These are phyloP conservation scores for Diaphora mendica DNA, from an alignment of 2,888 invertebrate genomes.

Conservation along the genomic window DNA sequence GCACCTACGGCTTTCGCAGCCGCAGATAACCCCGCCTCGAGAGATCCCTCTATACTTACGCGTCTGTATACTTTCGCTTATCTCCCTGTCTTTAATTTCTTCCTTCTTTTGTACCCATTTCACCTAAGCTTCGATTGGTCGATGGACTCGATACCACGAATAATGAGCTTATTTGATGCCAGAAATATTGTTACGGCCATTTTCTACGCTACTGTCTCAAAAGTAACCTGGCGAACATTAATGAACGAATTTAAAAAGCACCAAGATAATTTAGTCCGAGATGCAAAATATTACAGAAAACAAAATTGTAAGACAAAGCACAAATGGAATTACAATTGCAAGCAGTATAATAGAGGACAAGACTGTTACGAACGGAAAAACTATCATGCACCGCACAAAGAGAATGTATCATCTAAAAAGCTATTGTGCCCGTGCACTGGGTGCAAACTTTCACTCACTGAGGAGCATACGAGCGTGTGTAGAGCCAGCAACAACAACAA, in stretches of 20 bases:
- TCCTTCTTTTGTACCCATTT: conserved; percentile 94
- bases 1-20: conserved; percentile 94
- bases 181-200: conserved; percentile 91
- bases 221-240: conserved; percentile 75
- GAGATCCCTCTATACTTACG: conserved; percentile 92
- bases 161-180: conserved; percentile 91
- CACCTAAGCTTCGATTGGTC: conserved; percentile 99
- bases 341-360: conserved; percentile 74
- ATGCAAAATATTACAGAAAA: conserved; percentile 76
- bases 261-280: conserved; percentile 67
- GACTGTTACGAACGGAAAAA: conserved; percentile 78
- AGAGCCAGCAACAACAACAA: conserved; percentile 91
- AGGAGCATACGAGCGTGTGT: conserved; percentile 90
- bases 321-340: conserved; percentile 79
- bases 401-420: conserved; percentile 73
- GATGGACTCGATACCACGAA: conserved; percentile 97
- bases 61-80: conserved; percentile 96
- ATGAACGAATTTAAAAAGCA: conserved; percentile 74
- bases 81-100: conserved; percentile 96
- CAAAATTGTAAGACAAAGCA: conserved; percentile 77
- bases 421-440: conserved; percentile 87
- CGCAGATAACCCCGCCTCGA: conserved; percentile 98
- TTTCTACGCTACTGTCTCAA: conserved; percentile 89
- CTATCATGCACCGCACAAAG: conserved; percentile 74
- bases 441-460: conserved; percentile 89